A percentile compares a stretch with the other conserved stretches of the same genome.
Evolutionary conservation across 2,888 invertebrate genomes (phyloP).

Genomic region (Zeuzera pyrina): DNA sequence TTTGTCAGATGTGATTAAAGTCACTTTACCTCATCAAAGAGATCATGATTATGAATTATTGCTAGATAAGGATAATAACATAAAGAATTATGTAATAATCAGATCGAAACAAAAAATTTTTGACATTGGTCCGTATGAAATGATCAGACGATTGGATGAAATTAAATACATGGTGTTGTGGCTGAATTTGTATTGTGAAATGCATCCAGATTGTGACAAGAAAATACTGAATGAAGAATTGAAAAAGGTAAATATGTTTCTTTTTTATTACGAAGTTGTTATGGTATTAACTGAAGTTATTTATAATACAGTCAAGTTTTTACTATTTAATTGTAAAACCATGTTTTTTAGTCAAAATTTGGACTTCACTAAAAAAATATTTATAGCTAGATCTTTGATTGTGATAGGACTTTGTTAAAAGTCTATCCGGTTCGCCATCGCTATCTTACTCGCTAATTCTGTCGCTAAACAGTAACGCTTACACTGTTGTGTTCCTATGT

Average conservation of each 20-base stretch:
- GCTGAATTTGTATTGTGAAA: conserved; percentile 33
- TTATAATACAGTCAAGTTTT: no score
- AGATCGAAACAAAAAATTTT: conserved; percentile 23
- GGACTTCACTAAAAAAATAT: no score
- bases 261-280: neutral
- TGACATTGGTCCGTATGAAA: conserved; percentile 20
- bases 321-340: no score
- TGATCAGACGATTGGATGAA: conserved; percentile 23
- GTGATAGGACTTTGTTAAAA: no score
- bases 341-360: no score
- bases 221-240: conserved; percentile 29
- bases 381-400: no score
- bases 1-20: no score
- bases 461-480: no score
- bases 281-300: no score
- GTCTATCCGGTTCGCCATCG: no score
- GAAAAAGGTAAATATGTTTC: conserved; percentile 22
- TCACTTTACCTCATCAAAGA: neutral
- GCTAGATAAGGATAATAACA: conserved; percentile 11
- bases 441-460: no score
- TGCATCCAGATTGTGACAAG: conserved; percentile 33
- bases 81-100: conserved; percentile 25
- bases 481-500: no score
- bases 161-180: conserved; percentile 31
- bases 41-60: neutral